These are phyloP conservation scores for Syrrhaptes paradoxus DNA, from an alignment of 2,113 vertebrate species.

Conservation along the genomic window DNA sequence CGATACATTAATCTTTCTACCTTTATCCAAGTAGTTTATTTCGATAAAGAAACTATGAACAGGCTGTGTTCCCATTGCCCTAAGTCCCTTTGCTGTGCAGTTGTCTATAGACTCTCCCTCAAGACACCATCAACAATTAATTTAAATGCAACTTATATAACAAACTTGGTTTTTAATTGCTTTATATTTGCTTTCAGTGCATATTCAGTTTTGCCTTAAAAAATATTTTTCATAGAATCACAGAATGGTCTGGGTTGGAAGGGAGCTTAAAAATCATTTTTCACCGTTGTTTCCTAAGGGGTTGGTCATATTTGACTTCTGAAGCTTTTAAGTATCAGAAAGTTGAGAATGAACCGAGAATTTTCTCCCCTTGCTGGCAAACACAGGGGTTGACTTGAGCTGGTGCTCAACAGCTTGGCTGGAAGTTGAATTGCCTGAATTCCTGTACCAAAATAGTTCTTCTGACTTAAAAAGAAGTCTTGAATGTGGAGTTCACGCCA, in stretches of 20 bases:
- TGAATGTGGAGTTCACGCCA: neutral
- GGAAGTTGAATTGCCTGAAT: neutral
- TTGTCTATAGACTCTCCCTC: neutral
- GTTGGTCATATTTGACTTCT: neutral
- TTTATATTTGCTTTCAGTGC: neutral
- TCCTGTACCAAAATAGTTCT: neutral
- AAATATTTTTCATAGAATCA: neutral
- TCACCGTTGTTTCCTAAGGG: neutral
- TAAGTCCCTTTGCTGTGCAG: neutral
- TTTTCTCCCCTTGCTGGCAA: neutral
- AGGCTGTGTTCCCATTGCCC: neutral
- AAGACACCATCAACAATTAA: neutral
- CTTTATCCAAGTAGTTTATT: neutral
- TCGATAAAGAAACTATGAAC: neutral
- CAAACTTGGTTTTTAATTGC: neutral
- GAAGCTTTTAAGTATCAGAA: neutral
- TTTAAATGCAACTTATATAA: neutral
- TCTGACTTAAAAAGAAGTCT: neutral
- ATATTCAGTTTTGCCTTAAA: neutral
- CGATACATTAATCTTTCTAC: neutral
- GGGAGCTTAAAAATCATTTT: neutral
- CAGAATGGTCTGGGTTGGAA: too few relatives aligned
- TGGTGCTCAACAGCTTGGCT: neutral
- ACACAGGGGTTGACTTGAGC: neutral
- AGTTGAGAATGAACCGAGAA: neutral